These are phyloP conservation scores for Heliothis peltigera DNA, from an alignment of 2,888 invertebrate genomes.

Conservation along the genomic window DNA sequence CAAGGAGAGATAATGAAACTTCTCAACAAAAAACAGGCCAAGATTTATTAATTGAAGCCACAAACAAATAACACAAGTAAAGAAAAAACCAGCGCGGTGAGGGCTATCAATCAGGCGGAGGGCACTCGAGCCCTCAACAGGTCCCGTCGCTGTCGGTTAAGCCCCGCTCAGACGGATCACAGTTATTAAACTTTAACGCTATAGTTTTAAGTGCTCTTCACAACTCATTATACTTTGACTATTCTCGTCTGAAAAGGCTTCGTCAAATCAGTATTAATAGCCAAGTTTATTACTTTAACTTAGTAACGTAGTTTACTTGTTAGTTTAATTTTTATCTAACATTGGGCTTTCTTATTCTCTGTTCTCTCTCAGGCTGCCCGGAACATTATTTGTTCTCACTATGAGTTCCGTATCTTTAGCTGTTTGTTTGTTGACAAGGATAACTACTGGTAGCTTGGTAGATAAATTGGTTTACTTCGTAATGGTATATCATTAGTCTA, in stretches of 20 bases:
- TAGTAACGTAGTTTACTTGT: too few species aligned
- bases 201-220: constrained; percentile 12
- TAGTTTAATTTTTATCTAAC: too few species aligned
- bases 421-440: background rate
- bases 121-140: constrained; percentile 41
- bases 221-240: background rate
- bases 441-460: background rate
- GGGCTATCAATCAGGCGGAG: constrained; percentile 25
- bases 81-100: constrained; percentile 3
- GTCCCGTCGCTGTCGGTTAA: constrained; percentile 22
- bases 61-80: background rate
- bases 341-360: too few species aligned
- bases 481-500: background rate
- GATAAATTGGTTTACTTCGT: background rate
- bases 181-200: constrained; percentile 3
- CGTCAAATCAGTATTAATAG: background rate
- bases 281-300: background rate
- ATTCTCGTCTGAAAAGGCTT: background rate
- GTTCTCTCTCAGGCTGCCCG: background rate
- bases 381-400: background rate
- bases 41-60: background rate
- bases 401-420: background rate
- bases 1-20: background rate
- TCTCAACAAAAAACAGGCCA: constrained; percentile 2
- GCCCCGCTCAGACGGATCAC: background rate